Base-by-base conservation (phyloP, 1,140 invertebrate species). In the Brachionus plicatilis region DNA sequence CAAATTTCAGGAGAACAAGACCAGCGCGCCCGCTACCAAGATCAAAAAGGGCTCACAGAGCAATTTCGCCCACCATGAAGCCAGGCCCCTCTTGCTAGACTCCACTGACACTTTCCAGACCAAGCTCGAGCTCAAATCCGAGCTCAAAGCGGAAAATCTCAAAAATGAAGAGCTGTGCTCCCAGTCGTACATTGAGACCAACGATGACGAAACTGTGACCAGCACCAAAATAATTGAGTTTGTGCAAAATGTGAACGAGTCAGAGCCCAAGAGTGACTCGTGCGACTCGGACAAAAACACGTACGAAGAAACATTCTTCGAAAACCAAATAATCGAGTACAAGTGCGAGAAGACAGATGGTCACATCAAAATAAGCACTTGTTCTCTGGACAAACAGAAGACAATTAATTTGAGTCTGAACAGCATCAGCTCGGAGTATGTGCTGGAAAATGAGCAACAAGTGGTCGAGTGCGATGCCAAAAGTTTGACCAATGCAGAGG, bases 1-100 rank as follows among this genome's bases (percentile, higher is more conserved):
- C 12, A 82, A 82, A 68, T 82, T 45, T 11, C 79, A 82, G 37
- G 79, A 82, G 27, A 82, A 68, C 27, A 82, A 68, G 33, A 65
- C n/a, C 20, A 20, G 12, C 7, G 12, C 41, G 14, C 65, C 79
- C 2, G 72, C 53, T 3, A 76, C 47, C 17, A 76, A 76, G 47
- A 76, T 76, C 29, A 76, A 76, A 76, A 76, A 50, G 27, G 72
- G 72, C 41, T 76, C 72, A 9, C 72, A 76, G 24, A 50, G 43
- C 47, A 76, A 27, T 27, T 76, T 50, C 53, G 6, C 66, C 3
- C 24, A 20, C 24, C 12, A 47, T 20, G 68, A 72, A 17, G 24
- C 20, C 2, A 45, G 17, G n/a, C 37, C 68, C 4, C 20, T 41
- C 41, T 24, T 72, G 3, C 68, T 24, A 8, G 8, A 41, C 1